Base-by-base conservation (phyloP, 2,113 vertebrate species). In the Callithrix jacchus region DNA sequence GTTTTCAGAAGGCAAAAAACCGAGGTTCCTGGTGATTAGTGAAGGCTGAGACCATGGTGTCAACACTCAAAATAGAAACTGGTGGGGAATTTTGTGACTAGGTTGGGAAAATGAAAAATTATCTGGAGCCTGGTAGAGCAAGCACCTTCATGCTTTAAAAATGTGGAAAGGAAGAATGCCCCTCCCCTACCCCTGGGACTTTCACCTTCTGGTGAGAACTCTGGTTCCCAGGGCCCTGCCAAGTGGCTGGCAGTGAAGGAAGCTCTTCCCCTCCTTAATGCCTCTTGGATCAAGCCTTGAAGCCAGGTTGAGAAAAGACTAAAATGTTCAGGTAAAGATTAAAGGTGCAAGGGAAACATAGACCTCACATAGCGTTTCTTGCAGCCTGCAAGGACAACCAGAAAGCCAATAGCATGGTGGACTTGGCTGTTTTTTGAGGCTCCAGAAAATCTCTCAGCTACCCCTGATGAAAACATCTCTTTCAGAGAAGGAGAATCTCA, bases 11-110 rank as follows among this genome's bases (percentile, higher is more conserved):
- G 93, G 80, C 27, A 58, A 87, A 87, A 79, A 89, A 27, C 73
- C 35, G 0, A 64, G 56, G 47, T 61, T 92, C 87, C 81, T 49
- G 18, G 54, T 94, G 95, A 93, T 96, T 95, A 96, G 56, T 77
- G 87, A 84, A 96, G 70, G 82, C 92, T 66, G 84, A 89, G 95
- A 95, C 97, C 96, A 81, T 2, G 9, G 84, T 95, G 95, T 93
- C 89, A 77, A 68, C 45, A 86, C 45, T 83, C 80, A 87, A 94
- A 95, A 97, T 77, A 96, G 92, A 94, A 93, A 87, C 93, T 27
- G 49, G 79, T 58, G 64, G 92, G 87, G 37, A 70, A 90, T 86
- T 89, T 58, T 94, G 94, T 96, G 97, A 94, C 88, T 87, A 93
- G 70, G 81, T 66, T 87, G 91, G 87, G 52, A 70, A 96, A 93